Evolutionary conservation across 1,140 invertebrate species (phyloP).

Genomic region (Stratiolaelaps scimitus): DNA sequence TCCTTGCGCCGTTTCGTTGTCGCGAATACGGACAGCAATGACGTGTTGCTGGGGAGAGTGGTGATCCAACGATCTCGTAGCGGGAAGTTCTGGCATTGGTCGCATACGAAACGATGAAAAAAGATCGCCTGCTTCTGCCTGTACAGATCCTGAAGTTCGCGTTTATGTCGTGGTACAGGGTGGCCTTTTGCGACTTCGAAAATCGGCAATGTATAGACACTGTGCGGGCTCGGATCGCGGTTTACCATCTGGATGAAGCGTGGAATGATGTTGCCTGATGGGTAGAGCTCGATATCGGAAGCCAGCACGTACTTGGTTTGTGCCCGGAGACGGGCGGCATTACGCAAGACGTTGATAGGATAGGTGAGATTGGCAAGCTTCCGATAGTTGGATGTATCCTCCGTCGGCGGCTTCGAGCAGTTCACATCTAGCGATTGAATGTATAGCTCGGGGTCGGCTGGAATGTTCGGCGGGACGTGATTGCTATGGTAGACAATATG

Average conservation of each 20-base stretch:
- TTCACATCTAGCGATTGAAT: conserved; percentile 28
- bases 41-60: conserved; percentile 44
- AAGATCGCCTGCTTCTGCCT: conserved; percentile 54
- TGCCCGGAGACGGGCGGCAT: conserved; percentile 37
- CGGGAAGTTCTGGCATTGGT: conserved; percentile 74
- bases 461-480: conserved; percentile 10
- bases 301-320: conserved; percentile 38
- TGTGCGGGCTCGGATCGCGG: conserved; percentile 12
- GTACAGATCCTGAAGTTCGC: conserved; percentile 48
- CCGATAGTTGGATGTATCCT: conserved; percentile 20
- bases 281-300: conserved; percentile 39
- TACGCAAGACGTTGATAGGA: conserved; percentile 39
- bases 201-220: conserved; percentile 62
- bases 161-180: conserved; percentile 59
- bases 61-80: conserved; percentile 54
- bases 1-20: conserved; percentile 64
- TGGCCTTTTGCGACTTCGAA: conserved; percentile 59
- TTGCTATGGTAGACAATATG: conserved; percentile 36
- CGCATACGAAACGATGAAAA: conserved; percentile 77
- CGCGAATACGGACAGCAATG: conserved; percentile 62
- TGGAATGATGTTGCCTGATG: conserved; percentile 36
- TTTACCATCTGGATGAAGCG: conserved; percentile 32
- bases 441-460: not conserved
- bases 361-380: conserved; percentile 35
- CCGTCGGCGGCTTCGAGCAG: conserved; percentile 3